Percentiles rank a stretch among this genome's conserved stretches.
Conservation (phyloP, 2,888 invertebrate genomes). For the Listrodromus nycthemerus region DNA sequence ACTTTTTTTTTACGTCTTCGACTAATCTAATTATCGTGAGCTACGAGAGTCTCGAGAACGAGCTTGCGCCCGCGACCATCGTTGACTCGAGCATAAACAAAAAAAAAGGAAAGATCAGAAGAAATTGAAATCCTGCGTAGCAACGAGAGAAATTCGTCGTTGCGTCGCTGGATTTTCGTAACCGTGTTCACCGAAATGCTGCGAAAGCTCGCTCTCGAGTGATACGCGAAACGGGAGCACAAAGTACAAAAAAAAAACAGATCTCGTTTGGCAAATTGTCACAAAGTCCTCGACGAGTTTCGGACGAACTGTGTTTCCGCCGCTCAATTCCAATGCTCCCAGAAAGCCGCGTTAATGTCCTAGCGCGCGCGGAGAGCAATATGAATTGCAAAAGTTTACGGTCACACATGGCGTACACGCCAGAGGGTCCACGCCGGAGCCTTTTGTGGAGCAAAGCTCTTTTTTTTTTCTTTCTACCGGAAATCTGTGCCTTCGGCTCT, state of each 20-base stretch:
- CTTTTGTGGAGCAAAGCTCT: not conserved
- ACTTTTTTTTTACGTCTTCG: conserved; percentile 5
- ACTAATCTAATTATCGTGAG: not conserved
- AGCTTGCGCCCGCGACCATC: conserved; percentile 1
- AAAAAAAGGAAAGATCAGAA: not conserved
- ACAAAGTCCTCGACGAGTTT: conserved; percentile 15
- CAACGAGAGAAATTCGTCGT: conserved; percentile 7
- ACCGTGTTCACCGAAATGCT: not conserved
- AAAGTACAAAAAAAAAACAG: not conserved
- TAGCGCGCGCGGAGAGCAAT: not conserved
- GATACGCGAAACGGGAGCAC: not conserved
- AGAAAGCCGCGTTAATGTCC: not conserved
- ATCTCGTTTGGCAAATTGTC: conserved; percentile 9
- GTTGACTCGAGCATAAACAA: not conserved
- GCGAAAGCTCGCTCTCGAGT: conserved; percentile 30
- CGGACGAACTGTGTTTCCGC: not conserved
- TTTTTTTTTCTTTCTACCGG: not conserved
- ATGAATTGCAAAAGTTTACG: conserved; percentile 1
- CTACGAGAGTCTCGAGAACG: conserved; percentile 5
- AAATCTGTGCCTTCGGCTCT: conserved; percentile 5
- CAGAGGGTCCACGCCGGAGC: not conserved
- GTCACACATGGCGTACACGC: conserved; percentile 9
- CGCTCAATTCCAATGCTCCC: not conserved
- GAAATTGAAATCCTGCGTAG: not conserved
- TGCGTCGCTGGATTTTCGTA: conserved; percentile 14